Base-by-base conservation (phyloP, 30 jellyfish, hydroid and myxozoan species). In the Hydractinia echinata region DNA sequence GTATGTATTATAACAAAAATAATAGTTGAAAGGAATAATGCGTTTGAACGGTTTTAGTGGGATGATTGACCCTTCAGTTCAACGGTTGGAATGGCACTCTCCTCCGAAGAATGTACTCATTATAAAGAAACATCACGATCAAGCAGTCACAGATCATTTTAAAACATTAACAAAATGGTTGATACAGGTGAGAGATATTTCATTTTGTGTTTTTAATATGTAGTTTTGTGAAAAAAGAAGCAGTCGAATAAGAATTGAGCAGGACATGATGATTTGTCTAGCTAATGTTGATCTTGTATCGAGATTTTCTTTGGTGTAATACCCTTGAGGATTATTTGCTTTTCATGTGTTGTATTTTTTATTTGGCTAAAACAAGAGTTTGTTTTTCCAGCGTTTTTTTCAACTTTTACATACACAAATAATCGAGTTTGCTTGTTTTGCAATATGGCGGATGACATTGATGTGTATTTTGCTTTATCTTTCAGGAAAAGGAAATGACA, bases 161-260 rank as follows among this genome's bases (percentile, higher is more conserved):
- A 93, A 93, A 66, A 66, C 15, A 60, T 77, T 93, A 19, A 84
- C 92, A 10, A 55, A 76, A 68, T 93, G 99, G 99, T 83, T 93
- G 5, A 78, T 87, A 54, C 82, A 84, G 90, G 99, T 93, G 78
- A 7, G 81, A 48, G 44, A 30, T 2, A 30, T 30, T 30, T 30
- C 2, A 30, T 30, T 30, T 30, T 2, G 44, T 30, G 44, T 30
- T 30, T 30, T 0, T 0, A 30, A 0, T 30, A 30, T 30, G 44
- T 30, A 30, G 44, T 30, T 30, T 30, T 30, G 44, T 30, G 44
- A 30, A 30, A 30, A 30, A 30, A n/a, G n/a, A 30, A 30, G 44
- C 44, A 2, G 44, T 30, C 2, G 44, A 30, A 30, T 30, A 30
- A 30, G 44, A 0, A 30, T 30, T 30, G 2, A 2, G 2, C 44